Conservation (phyloP, 2,113 vertebrate species). For the Ardeotis arabs region DNA sequence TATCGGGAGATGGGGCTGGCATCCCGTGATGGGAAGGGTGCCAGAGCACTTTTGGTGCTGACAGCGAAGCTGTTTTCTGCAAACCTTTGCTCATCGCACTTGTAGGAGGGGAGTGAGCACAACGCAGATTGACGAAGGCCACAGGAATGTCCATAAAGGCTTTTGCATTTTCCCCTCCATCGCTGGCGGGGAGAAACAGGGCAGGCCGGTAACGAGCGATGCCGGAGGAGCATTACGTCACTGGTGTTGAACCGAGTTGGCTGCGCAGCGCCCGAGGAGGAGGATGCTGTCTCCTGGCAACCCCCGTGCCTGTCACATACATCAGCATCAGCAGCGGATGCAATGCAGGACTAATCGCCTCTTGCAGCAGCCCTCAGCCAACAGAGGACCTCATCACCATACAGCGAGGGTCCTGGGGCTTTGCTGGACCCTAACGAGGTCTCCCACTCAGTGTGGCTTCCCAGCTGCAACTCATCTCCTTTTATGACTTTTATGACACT, state of each 20-base stretch:
- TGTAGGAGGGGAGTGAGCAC: neutral
- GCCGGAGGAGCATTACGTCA: constrained; percentile 48
- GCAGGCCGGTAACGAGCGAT: neutral
- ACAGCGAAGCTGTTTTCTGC: accelerated
- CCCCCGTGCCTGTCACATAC: constrained; percentile 38
- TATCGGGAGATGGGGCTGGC: accelerated
- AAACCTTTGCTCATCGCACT: neutral
- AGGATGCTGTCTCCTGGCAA: constrained; percentile 65
- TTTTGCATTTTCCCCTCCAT: neutral
- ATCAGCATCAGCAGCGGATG: neutral
- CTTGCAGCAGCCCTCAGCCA: neutral
- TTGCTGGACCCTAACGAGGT: neutral
- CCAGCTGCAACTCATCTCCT: neutral
- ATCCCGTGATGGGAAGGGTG: accelerated
- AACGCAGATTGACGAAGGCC: accelerated
- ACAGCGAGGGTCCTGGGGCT: neutral
- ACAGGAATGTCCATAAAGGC: neutral
- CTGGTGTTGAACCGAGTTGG: constrained; percentile 14
- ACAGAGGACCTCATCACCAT: accelerated
- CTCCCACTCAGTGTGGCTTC: neutral
- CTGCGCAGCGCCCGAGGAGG: constrained; percentile 21
- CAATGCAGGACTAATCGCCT: neutral
- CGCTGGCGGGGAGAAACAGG: neutral
- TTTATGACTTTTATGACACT: neutral
- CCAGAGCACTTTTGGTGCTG: accelerated